Evolutionary conservation across 1,140 invertebrate species (phyloP), one percentile per base, ranked within the genome.

Genomic region (Aphis gossypii): DNA sequence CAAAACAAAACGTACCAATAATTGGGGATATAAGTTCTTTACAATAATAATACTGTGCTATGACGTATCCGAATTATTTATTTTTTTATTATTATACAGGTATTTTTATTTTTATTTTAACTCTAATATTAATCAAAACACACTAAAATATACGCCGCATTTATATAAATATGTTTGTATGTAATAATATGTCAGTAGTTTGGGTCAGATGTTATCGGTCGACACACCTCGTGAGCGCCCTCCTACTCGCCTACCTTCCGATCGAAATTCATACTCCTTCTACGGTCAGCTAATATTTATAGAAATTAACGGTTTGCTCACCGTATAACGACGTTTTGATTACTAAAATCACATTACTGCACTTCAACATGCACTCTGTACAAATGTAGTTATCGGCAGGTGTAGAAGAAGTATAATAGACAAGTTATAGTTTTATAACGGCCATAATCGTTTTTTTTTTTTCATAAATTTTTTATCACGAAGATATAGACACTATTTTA

Each of bases 121-220:
- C 60, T 48, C 51, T 23, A 35, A 87, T 90, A 60, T 25, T 35
- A 14, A 18, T 44, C 38, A 14, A 68, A 90, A 90, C 89, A 90
- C 89, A 56, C 56, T 21, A 90, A 41, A 23, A 30, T 18, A 46
- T 41, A 25, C 48, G 46, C 1, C 35, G 44, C 48, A 46, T 14
- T 23, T 83, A 8, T 7, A 38, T 38, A n/a, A n/a, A 38, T 82
- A 38, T 68, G n/a, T 68, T 18, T 14, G 1, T 48, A 14, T 48
- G 3, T 51, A 51, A 51, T 51, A 51, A 9, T 11, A 18, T 44
- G 8, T 25, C 20, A 14, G 56, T 44, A 44, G 56, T 41, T 82
- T 46, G 23, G 92, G 82, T 93, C 82, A 93, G 92, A 93, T 93
- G 35, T 93, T 93, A 93, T 93, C 92, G 92, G 48, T 44, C 35